phyloP scores from a whole-genome alignment of 1,140 invertebrate genomes.

The Bradynema listronoti region DNA sequence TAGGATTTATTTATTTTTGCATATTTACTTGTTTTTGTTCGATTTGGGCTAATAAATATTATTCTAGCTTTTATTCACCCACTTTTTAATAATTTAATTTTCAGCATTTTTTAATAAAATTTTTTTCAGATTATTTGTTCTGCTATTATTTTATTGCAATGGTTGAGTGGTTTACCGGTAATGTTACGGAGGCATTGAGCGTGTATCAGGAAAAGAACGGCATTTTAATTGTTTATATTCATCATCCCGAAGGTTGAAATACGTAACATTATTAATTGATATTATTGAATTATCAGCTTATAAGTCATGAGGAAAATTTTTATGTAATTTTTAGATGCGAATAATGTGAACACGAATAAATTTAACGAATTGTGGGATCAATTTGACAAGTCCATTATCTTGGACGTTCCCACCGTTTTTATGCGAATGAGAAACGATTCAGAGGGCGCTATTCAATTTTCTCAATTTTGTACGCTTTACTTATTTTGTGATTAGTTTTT shows the following conservation, averaged over 20 bases:
- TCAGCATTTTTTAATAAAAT: too few relatives aligned
- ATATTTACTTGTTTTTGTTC: too few relatives aligned
- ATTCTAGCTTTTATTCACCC: too few relatives aligned
- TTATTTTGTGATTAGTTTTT: background rate
- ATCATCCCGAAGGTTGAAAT: constrained; percentile 5
- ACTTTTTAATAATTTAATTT: too few relatives aligned
- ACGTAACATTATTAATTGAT: too few relatives aligned
- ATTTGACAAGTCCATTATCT: constrained; percentile 16
- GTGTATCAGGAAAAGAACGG: constrained; percentile 32
- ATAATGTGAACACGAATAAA: constrained; percentile 15
- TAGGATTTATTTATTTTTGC: too few relatives aligned
- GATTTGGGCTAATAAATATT: too few relatives aligned
- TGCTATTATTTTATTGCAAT: too few relatives aligned
- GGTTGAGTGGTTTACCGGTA: constrained; percentile 30
- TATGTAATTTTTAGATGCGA: constrained; percentile 16
- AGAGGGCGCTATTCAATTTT: constrained; percentile 31
- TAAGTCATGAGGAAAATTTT: background rate
- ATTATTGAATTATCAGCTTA: constrained; percentile 13
- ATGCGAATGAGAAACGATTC: constrained; percentile 22
- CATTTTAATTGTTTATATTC: constrained; percentile 24
- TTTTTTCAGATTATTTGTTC: too few relatives aligned
- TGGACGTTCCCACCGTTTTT: constrained; percentile 16
- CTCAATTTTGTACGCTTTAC: constrained; percentile 17
- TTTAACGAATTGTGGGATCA: constrained; percentile 13
- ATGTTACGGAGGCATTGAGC: constrained; percentile 16